Base-by-base conservation (phyloP, 2,113 vertebrate genomes). In the Melanotaenia duboulayi region DNA sequence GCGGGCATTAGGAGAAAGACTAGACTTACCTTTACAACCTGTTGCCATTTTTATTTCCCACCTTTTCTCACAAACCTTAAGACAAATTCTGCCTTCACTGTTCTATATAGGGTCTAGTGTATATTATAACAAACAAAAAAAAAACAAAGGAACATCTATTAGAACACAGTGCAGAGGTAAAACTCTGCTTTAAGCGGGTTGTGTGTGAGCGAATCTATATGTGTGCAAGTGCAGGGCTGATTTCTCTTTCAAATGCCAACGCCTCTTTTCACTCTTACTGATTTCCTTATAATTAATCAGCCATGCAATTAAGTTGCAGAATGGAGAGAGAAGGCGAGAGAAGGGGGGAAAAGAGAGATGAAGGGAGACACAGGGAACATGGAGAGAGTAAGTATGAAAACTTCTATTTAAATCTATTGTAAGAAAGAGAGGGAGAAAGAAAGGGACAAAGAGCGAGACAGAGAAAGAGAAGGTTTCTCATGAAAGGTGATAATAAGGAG, bases 401-500 rank as follows among this genome's bases (percentile, higher is more conserved):
- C 65, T 80, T 83, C 58, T 52, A 44, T 81, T 69, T 60, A 44
- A 80, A 56, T 76, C 58, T 28, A 74, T 80, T 85, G 85, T 81
- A 46, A 23, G 59, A n/a, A 68, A 76, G 71, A 12, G 6, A 28
- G 63, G 62, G 37, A 51, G 63, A 59, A 40, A 54, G 55, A 66
- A 60, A 42, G 54, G 39, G 49, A 39, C 28, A 19, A 32, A 50
- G 65, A 10, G 58, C 50, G 49, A 51, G 54, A 68, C 1, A 16
- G 42, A 82, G 83, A 75, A 74, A 67, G 68, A 82, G 75, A 71
- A 68, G 65, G 55, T 72, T 83, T 75, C 80, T 81, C 83, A 59
- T 90, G 87, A 91, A 90, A 91, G 91, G 91, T 90, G 89, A 92
- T 92, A 91, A 92, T 92, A 90, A 91, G 87, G 69, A 91, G 82